These are phyloP conservation scores for Drosophila testacea DNA, from an alignment of 2,888 invertebrate genomes.

Conservation along the genomic window DNA sequence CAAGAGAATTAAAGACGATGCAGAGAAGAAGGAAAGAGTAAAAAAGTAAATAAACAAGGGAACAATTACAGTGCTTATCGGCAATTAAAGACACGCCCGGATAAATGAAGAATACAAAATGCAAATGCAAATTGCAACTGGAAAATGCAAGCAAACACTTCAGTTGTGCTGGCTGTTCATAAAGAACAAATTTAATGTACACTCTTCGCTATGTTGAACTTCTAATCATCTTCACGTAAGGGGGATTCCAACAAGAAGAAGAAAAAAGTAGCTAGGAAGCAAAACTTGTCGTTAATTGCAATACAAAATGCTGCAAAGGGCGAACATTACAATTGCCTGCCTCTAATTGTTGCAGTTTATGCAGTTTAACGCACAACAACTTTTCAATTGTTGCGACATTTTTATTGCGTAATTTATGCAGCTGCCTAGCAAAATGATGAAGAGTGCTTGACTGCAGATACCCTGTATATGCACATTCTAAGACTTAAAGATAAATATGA, in stretches of 20 bases:
- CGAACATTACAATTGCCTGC: constrained; percentile 52
- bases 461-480: constrained; percentile 14
- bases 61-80: constrained; percentile 67
- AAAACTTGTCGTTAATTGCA: constrained; percentile 62
- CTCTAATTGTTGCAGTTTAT: constrained; percentile 77
- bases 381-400: constrained; percentile 73
- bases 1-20: constrained; percentile 4
- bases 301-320: constrained; percentile 50
- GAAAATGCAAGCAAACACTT: constrained; percentile 43
- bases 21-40: constrained; percentile 2
- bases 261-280: constrained; percentile 39
- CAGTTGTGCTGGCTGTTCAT: constrained; percentile 19
- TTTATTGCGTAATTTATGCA: constrained; percentile 82
- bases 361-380: constrained; percentile 73
- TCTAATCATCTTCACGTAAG: constrained; percentile 40
- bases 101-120: constrained; percentile 34
- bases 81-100: constrained; percentile 65
- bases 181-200: constrained; percentile 42
- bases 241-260: constrained; percentile 9
- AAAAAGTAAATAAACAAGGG: constrained; percentile 57
- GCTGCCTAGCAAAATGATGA: constrained; percentile 29
- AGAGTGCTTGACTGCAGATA: not conserved
- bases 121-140: constrained; percentile 41
- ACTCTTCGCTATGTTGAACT: constrained; percentile 21
- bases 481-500: too few species aligned